Evolutionary conservation across 2,113 vertebrate genomes (phyloP).

Genomic region (Zosterops pallidus): DNA sequence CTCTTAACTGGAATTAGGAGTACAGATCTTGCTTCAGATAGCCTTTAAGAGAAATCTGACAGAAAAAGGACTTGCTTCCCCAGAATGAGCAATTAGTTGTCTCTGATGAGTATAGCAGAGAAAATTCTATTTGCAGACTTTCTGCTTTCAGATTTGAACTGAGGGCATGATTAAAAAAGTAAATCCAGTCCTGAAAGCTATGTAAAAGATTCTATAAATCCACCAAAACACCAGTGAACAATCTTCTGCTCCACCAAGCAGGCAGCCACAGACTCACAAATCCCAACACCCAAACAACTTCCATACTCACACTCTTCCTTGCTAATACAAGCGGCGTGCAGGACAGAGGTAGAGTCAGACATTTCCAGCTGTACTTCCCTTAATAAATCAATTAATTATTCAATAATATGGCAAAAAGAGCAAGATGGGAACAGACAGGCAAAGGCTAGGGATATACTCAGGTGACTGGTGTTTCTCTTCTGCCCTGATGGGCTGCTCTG

Average conservation of each 20-base stretch:
- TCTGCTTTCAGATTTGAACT: neutral
- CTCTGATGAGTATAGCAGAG: neutral
- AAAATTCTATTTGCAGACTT: neutral
- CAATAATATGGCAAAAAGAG: neutral
- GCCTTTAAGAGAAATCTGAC: neutral
- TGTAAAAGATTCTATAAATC: neutral
- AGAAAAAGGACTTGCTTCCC: neutral
- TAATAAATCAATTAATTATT: neutral
- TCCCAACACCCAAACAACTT: neutral
- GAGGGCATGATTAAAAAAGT: neutral
- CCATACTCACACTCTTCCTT: neutral
- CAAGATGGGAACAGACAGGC: neutral
- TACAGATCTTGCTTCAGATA: neutral
- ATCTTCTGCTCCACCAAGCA: neutral
- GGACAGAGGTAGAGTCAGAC: neutral
- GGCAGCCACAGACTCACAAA: neutral
- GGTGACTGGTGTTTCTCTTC: neutral
- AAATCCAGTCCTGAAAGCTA: neutral
- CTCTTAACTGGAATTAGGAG: neutral
- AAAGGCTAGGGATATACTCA: neutral
- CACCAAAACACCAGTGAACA: neutral
- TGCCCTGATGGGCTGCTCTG: neutral
- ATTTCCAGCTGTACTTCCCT: neutral
- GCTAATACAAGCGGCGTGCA: neutral
- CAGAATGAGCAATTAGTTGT: neutral